phyloP scores from a whole-genome alignment of 2,113 vertebrate genomes.

The Rhegmatorhina hoffmannsi region DNA sequence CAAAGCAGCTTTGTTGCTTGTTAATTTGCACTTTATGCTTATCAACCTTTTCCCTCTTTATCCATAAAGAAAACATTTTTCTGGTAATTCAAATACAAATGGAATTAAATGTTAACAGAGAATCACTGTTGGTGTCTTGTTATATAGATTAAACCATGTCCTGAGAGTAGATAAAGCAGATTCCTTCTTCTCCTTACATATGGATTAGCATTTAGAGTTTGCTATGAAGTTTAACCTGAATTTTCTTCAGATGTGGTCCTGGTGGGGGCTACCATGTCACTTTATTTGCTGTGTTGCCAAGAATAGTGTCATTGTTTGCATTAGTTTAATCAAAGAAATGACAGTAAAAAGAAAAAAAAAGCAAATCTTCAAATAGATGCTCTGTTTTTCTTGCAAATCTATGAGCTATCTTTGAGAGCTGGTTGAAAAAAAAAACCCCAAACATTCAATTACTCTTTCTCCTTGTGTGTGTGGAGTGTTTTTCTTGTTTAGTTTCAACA shows the following conservation, averaged over 20 bases:
- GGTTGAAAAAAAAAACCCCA: not conserved
- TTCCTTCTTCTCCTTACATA: not conserved
- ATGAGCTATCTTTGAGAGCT: not conserved
- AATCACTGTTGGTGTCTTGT: not conserved
- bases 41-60: not conserved
- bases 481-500: not conserved
- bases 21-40: constrained; percentile 23
- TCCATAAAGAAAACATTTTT: not conserved
- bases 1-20: not conserved
- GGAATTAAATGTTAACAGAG: not conserved
- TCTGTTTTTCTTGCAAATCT: not conserved
- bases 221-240: not conserved
- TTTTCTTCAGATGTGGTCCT: not conserved
- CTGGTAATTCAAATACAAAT: not conserved
- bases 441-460: not conserved
- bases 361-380: not conserved
- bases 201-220: not conserved
- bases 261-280: not conserved
- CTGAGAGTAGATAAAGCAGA: not conserved
- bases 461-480: not conserved
- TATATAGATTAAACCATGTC: not conserved
- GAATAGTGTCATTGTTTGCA: not conserved
- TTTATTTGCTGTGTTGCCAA: not conserved
- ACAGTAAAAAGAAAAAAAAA: not conserved
- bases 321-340: not conserved